Evolutionary conservation across 2,888 invertebrate species (phyloP), one percentile per base, ranked within the genome.

Genomic region (Dryobotodes eremita): DNA sequence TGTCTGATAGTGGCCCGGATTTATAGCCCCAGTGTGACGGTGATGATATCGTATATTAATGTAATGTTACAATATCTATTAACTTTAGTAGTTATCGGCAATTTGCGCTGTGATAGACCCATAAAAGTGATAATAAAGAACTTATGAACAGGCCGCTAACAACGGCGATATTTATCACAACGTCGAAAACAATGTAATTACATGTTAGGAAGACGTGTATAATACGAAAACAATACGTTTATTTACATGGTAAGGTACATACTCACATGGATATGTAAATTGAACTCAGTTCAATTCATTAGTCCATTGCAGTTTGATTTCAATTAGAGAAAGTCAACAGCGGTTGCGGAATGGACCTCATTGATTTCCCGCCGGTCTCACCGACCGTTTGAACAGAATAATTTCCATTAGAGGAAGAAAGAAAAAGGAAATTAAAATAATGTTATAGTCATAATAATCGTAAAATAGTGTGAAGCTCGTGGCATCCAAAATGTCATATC

Each of bases 241-340:
- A 77, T 82, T 79, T 77, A 75, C 72, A 83, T 69, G 23, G 31
- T 61, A 69, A 61, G 66, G 57, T 66, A 81, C 46, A 79, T 31
- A 75, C 57, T 36, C 65, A 53, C 69, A 71, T 74, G 75, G 82
- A 75, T 81, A 86, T 82, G 88, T 76, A 76, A 82, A 90, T 90
- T 88, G 86, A 89, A 91, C 88, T 88, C 86, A 85, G 86, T 82
- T 87, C 89, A 89, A 93, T 93, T 93, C 90, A 94, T 93, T 93
- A 93, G 92, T 91, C 89, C 86, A 87, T 79, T 93, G 94, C 93
- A 95, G 93, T 94, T 93, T 94, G 94, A 94, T 94, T 95, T 94
- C 93, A 95, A 95, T 95, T 95, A 95, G 94, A 92, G 92, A 92
- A 91, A 94, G 94, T 94, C 95, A 95, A 95, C 92, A 95, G 87